Percentiles rank a stretch among this genome's conserved stretches.
Evolutionary conservation across 2,888 invertebrate species (phyloP).

Genomic region (Drosophila antonietae): DNA sequence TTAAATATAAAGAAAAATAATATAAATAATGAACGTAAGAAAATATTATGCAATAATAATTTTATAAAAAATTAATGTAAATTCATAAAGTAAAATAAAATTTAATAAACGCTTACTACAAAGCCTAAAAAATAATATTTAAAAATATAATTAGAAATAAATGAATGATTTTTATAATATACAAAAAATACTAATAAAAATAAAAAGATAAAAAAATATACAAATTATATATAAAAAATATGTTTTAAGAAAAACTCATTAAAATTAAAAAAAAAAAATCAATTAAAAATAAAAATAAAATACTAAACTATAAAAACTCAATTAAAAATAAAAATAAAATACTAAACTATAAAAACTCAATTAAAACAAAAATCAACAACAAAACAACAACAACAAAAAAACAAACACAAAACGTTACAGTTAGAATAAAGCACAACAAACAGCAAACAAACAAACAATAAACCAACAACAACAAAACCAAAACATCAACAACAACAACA

Average conservation of each 20-base stretch:
- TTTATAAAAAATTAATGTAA: not conserved
- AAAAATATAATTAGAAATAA: not conserved
- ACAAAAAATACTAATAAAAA: not conserved
- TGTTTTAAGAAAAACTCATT: too few relatives aligned
- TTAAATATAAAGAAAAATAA: not conserved
- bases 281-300: not conserved
- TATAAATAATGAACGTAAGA: not conserved
- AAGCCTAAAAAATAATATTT: too few relatives aligned
- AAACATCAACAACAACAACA: constrained; percentile 44
- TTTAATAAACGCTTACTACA: too few relatives aligned
- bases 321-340: constrained; percentile 5
- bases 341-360: not conserved
- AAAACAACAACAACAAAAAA: not conserved
- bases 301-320: not conserved
- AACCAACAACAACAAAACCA: constrained; percentile 18
- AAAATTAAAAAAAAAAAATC: not conserved
- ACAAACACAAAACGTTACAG: constrained; percentile 44
- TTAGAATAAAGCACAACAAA: constrained; percentile 46
- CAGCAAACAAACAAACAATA: constrained; percentile 39
- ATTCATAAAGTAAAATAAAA: too few relatives aligned
- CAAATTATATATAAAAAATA: not conserved
- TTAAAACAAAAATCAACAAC: constrained; percentile 16
- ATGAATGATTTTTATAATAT: not conserved
- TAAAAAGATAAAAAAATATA: not conserved
- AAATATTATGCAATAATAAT: not conserved